These are phyloP conservation scores for Pagetopsis macropterus DNA, from an alignment of 2,797 vertebrate genomes.

Conservation along the genomic window DNA sequence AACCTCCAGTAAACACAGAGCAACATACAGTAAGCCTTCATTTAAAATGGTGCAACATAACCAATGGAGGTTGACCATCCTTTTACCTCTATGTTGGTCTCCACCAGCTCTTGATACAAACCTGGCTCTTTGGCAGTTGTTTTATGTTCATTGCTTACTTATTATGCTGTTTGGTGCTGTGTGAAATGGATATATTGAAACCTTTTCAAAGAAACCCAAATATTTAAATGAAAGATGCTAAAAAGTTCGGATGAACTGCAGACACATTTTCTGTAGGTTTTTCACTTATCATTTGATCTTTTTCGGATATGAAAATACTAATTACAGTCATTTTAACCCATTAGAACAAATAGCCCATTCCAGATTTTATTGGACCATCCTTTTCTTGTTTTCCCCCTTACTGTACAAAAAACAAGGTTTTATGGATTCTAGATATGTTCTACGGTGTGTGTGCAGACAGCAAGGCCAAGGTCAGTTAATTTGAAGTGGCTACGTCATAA, in stretches of 20 bases:
- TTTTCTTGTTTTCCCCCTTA: background rate
- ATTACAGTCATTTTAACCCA: background rate
- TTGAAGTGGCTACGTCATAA: slow-evolving; percentile 70
- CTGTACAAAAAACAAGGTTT: background rate
- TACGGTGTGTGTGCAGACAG: slow-evolving; percentile 13
- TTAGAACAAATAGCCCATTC: background rate
- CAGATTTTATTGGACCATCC: background rate
- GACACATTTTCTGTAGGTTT: background rate
- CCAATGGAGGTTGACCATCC: background rate
- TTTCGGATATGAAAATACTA: background rate
- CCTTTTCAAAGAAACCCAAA: background rate
- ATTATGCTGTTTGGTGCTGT: background rate
- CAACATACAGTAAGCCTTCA: too few species aligned
- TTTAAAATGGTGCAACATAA: too few species aligned
- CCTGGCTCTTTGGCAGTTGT: background rate
- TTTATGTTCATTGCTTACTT: background rate
- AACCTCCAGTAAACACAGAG: too few species aligned
- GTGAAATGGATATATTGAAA: background rate
- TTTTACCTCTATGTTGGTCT: background rate
- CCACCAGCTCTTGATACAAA: background rate
- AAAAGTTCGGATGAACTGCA: background rate
- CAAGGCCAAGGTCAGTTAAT: slow-evolving; percentile 77
- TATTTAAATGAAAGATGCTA: background rate
- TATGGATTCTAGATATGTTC: background rate
- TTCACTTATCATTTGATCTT: background rate